A percentile compares a stretch with the other conserved stretches of the same genome.
These are phyloP conservation scores for Drosophila pectinifera DNA, from an alignment of 1,140 invertebrate genomes.

Conservation along the genomic window DNA sequence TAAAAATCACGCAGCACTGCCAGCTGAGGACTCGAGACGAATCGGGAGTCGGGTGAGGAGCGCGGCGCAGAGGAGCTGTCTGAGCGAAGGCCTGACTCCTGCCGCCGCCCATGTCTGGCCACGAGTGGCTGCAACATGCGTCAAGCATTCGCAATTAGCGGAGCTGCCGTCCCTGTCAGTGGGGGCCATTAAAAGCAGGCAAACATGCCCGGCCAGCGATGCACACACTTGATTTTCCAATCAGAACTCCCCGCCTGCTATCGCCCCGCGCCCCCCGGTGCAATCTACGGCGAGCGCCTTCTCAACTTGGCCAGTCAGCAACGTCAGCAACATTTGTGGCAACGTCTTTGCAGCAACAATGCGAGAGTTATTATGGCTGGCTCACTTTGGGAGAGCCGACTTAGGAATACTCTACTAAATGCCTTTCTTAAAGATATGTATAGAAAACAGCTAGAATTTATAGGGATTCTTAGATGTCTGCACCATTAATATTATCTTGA, in stretches of 20 bases:
- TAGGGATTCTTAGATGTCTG: background rate
- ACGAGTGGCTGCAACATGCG: slow-evolving; percentile 79
- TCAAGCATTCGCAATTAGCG: slow-evolving; percentile 82
- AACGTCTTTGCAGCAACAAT: slow-evolving; percentile 62
- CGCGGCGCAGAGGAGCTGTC: slow-evolving; percentile 63
- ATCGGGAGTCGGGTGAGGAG: slow-evolving; percentile 26
- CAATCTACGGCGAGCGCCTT: slow-evolving; percentile 44
- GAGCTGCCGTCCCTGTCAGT: slow-evolving; percentile 67
- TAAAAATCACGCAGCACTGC: slow-evolving; percentile 78
- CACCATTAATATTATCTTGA: too few relatives aligned
- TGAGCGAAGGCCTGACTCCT: slow-evolving; percentile 60
- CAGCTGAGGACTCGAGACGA: slow-evolving; percentile 43
- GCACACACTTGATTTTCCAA: slow-evolving; percentile 80
- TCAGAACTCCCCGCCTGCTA: slow-evolving; percentile 52
- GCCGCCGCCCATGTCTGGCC: slow-evolving; percentile 58
- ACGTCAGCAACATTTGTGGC: slow-evolving; percentile 74
- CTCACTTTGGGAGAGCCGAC: background rate
- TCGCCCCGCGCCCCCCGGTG: background rate
- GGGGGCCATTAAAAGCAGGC: slow-evolving; percentile 77
- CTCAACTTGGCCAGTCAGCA: slow-evolving; percentile 58
- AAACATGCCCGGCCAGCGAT: slow-evolving; percentile 45
- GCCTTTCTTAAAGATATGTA: too few relatives aligned
- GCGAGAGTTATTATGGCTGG: slow-evolving; percentile 35
- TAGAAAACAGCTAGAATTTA: background rate
- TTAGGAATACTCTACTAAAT: slow-evolving; percentile 11